These are phyloP conservation scores for Sarcophaga peregrina DNA, from an alignment of 1,140 invertebrate species.

Conservation along the genomic window DNA sequence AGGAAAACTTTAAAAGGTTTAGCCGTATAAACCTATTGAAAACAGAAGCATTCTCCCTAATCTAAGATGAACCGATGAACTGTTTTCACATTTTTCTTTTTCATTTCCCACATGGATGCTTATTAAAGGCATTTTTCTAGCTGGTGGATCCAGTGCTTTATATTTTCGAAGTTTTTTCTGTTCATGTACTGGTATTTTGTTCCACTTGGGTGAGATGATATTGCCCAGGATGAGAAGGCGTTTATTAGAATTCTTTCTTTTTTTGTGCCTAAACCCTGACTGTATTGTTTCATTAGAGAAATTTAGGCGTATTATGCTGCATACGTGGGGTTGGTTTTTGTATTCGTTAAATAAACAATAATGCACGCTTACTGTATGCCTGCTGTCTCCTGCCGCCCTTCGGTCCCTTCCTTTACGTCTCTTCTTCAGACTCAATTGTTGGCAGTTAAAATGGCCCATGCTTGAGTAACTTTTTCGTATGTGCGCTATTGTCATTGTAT, in stretches of 20 bases:
- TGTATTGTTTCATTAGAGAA: neutral
- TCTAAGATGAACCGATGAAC: too few species aligned
- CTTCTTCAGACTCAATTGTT: neutral
- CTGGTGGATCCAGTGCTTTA: too few species aligned
- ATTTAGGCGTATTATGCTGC: neutral
- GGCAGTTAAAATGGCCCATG: slow-evolving; percentile 22
- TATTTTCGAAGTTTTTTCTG: neutral
- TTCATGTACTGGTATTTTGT: neutral
- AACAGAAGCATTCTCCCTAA: too few species aligned
- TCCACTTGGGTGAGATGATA: neutral
- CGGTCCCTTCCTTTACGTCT: neutral
- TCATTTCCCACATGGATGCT: neutral
- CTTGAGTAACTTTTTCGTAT: slow-evolving; percentile 10
- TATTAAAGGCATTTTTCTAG: too few species aligned
- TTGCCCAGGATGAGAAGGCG: neutral
- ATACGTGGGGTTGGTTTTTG: neutral
- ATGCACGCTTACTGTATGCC: neutral
- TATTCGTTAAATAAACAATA: slow-evolving; percentile 29
- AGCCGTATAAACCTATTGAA: too few species aligned
- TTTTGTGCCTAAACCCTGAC: neutral
- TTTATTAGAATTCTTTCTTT: slow-evolving; percentile 19
- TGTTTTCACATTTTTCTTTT: neutral
- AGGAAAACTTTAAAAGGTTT: too few species aligned
- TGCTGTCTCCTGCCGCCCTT: neutral
- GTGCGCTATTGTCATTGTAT: slow-evolving; percentile 17